A percentile compares a stretch with the other conserved stretches of the same genome.
phyloP scores from a whole-genome alignment of 2,888 invertebrate genomes.

The Maniola hyperantus region DNA sequence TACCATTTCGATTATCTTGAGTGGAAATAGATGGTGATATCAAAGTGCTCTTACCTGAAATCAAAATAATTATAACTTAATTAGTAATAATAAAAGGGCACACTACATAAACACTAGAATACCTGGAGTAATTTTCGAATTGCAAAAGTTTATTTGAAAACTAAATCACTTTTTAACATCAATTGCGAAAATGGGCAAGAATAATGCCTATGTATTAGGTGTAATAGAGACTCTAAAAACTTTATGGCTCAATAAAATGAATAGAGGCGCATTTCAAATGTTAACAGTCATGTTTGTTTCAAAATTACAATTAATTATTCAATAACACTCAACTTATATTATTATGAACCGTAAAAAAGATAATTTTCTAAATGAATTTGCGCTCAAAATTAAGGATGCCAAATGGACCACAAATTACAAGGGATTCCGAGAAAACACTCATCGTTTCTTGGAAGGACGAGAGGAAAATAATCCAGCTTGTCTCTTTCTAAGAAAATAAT shows the following conservation, averaged over 20 bases:
- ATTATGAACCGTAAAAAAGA: slow-evolving; percentile 1
- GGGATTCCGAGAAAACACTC: slow-evolving; percentile 35
- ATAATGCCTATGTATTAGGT: neutral
- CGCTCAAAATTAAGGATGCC: neutral
- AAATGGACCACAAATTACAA: slow-evolving; percentile 1
- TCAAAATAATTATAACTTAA: slow-evolving; percentile 15
- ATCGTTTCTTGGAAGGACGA: slow-evolving; percentile 38
- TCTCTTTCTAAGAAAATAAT: slow-evolving; percentile 33
- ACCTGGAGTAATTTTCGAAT: neutral
- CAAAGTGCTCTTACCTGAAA: slow-evolving; percentile 40
- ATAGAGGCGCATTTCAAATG: neutral
- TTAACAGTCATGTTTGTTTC: neutral
- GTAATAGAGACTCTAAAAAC: neutral
- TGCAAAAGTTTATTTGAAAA: neutral
- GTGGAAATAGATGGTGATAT: neutral
- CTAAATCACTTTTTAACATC: neutral
- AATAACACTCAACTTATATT: neutral
- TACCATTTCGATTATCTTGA: neutral
- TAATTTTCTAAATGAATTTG: slow-evolving; percentile 10
- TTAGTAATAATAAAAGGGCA: neutral
- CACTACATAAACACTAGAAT: neutral
- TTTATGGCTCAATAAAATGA: neutral
- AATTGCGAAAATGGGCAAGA: neutral
- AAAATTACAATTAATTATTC: slow-evolving; percentile 3
- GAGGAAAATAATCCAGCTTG: slow-evolving; percentile 39